phyloP scores from a whole-genome alignment of 1,140 invertebrate species.

The Euborellia annulipes region DNA sequence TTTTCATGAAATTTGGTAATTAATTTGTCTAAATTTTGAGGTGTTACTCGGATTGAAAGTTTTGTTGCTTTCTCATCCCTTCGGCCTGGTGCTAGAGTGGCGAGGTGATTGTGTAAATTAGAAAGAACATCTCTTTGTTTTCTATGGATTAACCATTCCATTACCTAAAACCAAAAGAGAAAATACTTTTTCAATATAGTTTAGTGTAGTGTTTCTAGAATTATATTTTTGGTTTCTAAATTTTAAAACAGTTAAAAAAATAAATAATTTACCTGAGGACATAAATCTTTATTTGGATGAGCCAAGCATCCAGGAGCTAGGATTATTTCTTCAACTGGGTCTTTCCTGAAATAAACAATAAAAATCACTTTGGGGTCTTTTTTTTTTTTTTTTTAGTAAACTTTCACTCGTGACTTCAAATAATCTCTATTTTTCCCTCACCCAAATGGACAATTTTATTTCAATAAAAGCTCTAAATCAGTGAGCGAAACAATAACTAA shows the following conservation, averaged over 20 bases:
- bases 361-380: conserved; percentile 19
- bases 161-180: conserved; percentile 16
- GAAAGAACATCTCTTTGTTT: conserved; percentile 41
- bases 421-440: too few relatives aligned
- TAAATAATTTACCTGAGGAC: conserved; percentile 19
- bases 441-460: too few relatives aligned
- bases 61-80: conserved; percentile 25
- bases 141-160: conserved; percentile 38
- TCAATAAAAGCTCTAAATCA: too few relatives aligned
- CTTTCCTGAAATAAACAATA: conserved; percentile 16
- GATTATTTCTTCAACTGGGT: conserved; percentile 24
- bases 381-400: too few relatives aligned
- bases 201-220: conserved; percentile 12
- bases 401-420: too few relatives aligned
- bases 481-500: too few relatives aligned
- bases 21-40: conserved; percentile 37
- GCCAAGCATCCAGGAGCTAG: conserved; percentile 30
- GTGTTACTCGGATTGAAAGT: conserved; percentile 31
- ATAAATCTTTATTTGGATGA: conserved; percentile 27
- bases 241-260: conserved; percentile 12
- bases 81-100: conserved; percentile 23
- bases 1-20: conserved; percentile 32
- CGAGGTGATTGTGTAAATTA: conserved; percentile 36
- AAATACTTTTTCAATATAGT: too few relatives aligned
- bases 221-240: background rate